Evolutionary conservation across 2,113 vertebrate genomes (phyloP).

Genomic region (Calyptomena viridis): DNA sequence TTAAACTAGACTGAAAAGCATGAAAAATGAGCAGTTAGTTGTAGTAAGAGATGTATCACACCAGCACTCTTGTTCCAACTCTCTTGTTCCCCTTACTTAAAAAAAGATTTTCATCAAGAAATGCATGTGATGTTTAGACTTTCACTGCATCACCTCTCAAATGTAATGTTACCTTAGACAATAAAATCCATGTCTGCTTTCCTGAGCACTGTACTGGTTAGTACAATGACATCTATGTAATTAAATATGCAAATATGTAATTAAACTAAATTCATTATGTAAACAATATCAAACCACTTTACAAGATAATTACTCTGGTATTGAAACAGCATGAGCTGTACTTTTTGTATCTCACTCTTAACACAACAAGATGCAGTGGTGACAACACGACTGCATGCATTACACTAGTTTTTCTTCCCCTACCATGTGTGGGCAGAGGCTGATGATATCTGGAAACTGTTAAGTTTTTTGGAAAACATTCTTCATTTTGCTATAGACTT

Average conservation of each 20-base stretch:
- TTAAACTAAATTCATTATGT: background rate
- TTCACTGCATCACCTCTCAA: background rate
- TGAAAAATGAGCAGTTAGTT: background rate
- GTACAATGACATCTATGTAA: background rate
- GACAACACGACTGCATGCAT: background rate
- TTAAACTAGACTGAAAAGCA: background rate
- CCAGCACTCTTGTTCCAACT: accelerated
- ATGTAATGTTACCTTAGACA: background rate
- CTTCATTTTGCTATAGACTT: background rate
- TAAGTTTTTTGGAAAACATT: background rate
- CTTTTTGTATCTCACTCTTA: background rate
- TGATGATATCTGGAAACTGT: background rate
- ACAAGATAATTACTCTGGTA: background rate
- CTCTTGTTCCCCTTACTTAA: background rate
- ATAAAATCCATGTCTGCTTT: background rate
- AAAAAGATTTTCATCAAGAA: background rate
- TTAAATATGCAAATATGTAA: background rate
- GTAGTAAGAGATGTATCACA: background rate
- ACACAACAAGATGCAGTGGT: background rate
- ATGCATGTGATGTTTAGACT: background rate
- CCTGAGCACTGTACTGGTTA: background rate
- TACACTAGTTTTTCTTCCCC: background rate
- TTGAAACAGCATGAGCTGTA: accelerated
- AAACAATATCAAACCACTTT: background rate
- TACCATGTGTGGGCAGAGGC: background rate